phyloP scores from a whole-genome alignment of 1,140 invertebrate species.

The Zaprionus kolodkinae region DNA sequence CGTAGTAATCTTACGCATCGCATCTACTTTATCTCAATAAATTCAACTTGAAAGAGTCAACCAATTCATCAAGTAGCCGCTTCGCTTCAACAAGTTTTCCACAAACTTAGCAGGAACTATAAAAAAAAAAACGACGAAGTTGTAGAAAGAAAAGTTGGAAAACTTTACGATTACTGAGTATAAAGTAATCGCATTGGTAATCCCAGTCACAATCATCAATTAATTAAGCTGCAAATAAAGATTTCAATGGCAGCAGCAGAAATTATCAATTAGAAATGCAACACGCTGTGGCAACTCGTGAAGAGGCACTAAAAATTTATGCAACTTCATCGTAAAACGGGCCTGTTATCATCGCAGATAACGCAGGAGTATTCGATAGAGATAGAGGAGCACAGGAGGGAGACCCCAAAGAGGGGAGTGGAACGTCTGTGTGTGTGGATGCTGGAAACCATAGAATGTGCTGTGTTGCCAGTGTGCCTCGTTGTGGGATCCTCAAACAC shows the following conservation, averaged over 20 bases:
- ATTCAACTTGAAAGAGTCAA: background rate
- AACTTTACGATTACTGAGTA: slow-evolving; percentile 7
- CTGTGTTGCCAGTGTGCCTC: background rate
- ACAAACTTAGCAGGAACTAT: slow-evolving; percentile 2
- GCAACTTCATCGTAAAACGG: slow-evolving; percentile 44
- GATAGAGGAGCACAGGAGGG: background rate
- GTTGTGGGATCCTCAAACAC: slow-evolving; percentile 24
- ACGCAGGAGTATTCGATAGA: background rate
- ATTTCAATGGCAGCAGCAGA: slow-evolving; percentile 38
- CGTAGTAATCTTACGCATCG: background rate
- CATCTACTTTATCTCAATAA: background rate
- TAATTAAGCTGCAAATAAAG: slow-evolving; percentile 54
- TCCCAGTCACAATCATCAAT: slow-evolving; percentile 53
- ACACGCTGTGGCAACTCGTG: slow-evolving; percentile 9
- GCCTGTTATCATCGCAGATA: slow-evolving; percentile 52
- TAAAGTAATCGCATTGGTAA: slow-evolving; percentile 1
- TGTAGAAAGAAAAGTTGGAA: background rate
- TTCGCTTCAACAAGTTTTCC: background rate
- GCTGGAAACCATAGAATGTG: slow-evolving; percentile 34
- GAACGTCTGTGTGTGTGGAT: slow-evolving; percentile 36
- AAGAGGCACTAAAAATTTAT: slow-evolving; percentile 70
- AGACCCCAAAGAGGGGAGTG: background rate
- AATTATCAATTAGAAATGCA: slow-evolving; percentile 67
- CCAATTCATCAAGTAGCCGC: background rate
- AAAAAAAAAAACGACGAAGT: background rate